Evolutionary conservation across 1,140 invertebrate species (phyloP).

Genomic region (Drosophila virilis): DNA sequence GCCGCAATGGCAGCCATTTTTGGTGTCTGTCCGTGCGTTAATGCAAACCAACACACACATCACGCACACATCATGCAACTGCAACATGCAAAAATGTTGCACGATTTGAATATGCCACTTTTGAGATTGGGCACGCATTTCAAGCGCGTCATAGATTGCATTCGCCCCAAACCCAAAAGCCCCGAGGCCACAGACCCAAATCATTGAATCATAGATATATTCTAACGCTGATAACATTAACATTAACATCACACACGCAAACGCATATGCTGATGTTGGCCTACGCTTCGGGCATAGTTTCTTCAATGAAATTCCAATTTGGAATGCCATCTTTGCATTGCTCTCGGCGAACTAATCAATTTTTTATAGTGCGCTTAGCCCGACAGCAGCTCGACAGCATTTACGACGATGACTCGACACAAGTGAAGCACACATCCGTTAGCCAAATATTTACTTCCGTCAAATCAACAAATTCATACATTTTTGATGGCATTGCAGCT

Average conservation of each 20-base stretch:
- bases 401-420: conserved; percentile 20
- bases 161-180: conserved; percentile 33
- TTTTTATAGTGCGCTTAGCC: conserved; percentile 24
- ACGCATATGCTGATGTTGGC: background rate
- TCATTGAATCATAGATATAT: conserved; percentile 37
- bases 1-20: conserved; percentile 52
- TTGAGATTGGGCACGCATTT: conserved; percentile 66
- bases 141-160: conserved; percentile 54
- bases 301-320: conserved; percentile 14
- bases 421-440: conserved; percentile 36
- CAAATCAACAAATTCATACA: conserved; percentile 77
- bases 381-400: conserved; percentile 1
- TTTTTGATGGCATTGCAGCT: conserved; percentile 66
- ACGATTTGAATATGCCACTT: conserved; percentile 67
- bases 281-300: conserved; percentile 2
- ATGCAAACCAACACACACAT: conserved; percentile 13
- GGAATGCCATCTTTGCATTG: background rate
- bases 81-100: conserved; percentile 46
- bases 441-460: conserved; percentile 75
- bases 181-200: conserved; percentile 23
- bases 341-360: conserved; percentile 26
- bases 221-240: conserved; percentile 38
- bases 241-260: conserved; percentile 3
- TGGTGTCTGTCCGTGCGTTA: conserved; percentile 57
- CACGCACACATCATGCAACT: conserved; percentile 29